Evolutionary conservation across 2,797 vertebrate genomes (phyloP), one percentile per base, ranked within the genome.

Genomic region (Gymnopithys bicolor): DNA sequence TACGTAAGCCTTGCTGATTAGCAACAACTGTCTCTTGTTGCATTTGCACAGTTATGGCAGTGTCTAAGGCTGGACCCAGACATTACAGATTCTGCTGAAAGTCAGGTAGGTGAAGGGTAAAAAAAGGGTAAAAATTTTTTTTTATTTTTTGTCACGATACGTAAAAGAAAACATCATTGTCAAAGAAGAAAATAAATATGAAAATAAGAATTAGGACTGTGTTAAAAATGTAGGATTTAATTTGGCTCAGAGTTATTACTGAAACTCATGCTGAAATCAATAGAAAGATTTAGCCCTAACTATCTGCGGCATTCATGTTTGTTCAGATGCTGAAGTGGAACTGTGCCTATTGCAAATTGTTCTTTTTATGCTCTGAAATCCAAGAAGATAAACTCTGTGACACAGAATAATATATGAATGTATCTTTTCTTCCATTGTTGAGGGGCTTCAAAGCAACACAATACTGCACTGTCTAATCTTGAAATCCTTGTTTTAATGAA

Each of bases 241-340:
- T 51, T 10, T 30, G 6, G 53, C 70, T 89, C 22, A 63, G 64
- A 73, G 32, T 79, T 95, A 80, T 83, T 87, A 85, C 58, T 79
- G 35, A 53, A 95, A 63, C 37, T 84, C 52, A 41, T 63, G 33
- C 49, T 89, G 77, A 90, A 92, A 94, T 88, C 67, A 78, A 45
- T 69, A 78, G 12, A 18, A 84, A 79, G 67, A 73, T 70, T 93
- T 90, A 92, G 48, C 64, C 53, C 24, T 88, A 55, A 66, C 43
- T 82, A 23, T 85, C 60, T 87, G 35, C 28, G 74, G 32, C 14
- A 55, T 87, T 80, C 64, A 28, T 71, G 35, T 84, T 93, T 86
- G 91, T 79, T 95, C 88, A 93, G 70, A 89, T 77, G 70, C 60
- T 90, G 81, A 93, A 95, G 83, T 87, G 68, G 69, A 84, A 45